These are phyloP conservation scores for Ips typographus DNA, from an alignment of 1,140 invertebrate species.

Conservation along the genomic window DNA sequence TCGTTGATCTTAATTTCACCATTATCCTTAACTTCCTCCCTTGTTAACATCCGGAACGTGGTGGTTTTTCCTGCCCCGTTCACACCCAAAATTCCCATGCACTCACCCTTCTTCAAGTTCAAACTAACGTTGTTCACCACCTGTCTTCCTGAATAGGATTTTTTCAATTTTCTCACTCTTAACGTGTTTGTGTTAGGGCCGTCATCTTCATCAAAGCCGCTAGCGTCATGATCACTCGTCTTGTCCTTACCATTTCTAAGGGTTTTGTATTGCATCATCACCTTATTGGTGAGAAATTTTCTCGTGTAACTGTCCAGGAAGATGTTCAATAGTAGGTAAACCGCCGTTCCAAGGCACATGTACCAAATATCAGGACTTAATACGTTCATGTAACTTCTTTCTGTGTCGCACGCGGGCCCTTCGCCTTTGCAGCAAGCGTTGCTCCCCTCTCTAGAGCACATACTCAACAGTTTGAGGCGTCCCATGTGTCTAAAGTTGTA, in stretches of 20 bases:
- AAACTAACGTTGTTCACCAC: slow-evolving; percentile 30
- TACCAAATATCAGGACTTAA: slow-evolving; percentile 16
- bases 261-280: background rate
- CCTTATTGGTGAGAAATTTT: slow-evolving; percentile 4
- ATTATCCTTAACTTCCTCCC: slow-evolving; percentile 55
- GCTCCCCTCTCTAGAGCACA: background rate
- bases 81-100: slow-evolving; percentile 79
- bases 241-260: background rate
- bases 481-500: slow-evolving; percentile 40
- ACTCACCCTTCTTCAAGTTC: slow-evolving; percentile 63
- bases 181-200: slow-evolving; percentile 15
- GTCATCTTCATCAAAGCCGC: slow-evolving; percentile 7
- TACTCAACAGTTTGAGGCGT: background rate
- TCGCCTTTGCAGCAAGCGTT: slow-evolving; percentile 19
- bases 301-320: slow-evolving; percentile 22
- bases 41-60: slow-evolving; percentile 78
- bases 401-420: background rate
- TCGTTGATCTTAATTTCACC: slow-evolving; percentile 23
- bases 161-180: slow-evolving; percentile 27
- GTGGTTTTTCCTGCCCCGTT: slow-evolving; percentile 90
- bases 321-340: slow-evolving; percentile 35
- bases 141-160: slow-evolving; percentile 27
- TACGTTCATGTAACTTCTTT: slow-evolving; percentile 11
- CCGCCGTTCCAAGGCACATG: slow-evolving; percentile 14
- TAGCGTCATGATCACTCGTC: background rate